Conservation (phyloP, 2,113 vertebrate genomes). For the Philantomba maxwellii region DNA sequence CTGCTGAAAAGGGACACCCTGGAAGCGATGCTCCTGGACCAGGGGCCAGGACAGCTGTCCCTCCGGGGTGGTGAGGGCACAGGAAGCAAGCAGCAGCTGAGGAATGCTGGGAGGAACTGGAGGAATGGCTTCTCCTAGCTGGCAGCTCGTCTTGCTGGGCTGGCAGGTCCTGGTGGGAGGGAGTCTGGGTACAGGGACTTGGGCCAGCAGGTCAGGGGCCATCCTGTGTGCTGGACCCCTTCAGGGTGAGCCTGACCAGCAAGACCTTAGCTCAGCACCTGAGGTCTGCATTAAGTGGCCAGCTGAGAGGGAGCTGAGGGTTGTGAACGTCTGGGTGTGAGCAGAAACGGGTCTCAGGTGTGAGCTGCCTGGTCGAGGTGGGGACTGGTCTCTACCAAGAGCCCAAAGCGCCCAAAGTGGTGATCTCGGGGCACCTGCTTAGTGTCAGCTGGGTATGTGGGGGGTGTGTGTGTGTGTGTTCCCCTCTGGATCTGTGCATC, state of each 20-base stretch:
- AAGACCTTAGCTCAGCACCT: background rate
- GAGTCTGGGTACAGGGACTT: background rate
- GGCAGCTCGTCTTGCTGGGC: background rate
- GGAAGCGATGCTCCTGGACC: background rate
- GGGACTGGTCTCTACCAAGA: background rate
- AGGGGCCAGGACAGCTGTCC: background rate
- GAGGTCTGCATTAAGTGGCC: background rate
- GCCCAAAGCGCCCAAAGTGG: rapidly evolving
- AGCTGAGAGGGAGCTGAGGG: background rate
- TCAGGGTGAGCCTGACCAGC: background rate
- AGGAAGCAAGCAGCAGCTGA: background rate
- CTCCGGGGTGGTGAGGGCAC: background rate
- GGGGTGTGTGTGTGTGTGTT: background rate
- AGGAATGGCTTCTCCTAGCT: background rate
- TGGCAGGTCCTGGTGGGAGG: background rate
- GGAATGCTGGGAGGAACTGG: background rate
- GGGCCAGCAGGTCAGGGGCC: background rate
- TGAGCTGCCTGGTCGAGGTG: background rate
- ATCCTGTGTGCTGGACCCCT: background rate
- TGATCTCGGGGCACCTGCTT: background rate
- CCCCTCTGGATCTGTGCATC: background rate
- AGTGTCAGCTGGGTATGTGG: background rate
- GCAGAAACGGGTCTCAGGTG: background rate
- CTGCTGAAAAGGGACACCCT: background rate
- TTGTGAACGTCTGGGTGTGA: background rate